Percentiles rank a stretch among this genome's conserved stretches.
Conservation (phyloP, 2,797 vertebrate species). For the Urosaurus nigricauda region DNA sequence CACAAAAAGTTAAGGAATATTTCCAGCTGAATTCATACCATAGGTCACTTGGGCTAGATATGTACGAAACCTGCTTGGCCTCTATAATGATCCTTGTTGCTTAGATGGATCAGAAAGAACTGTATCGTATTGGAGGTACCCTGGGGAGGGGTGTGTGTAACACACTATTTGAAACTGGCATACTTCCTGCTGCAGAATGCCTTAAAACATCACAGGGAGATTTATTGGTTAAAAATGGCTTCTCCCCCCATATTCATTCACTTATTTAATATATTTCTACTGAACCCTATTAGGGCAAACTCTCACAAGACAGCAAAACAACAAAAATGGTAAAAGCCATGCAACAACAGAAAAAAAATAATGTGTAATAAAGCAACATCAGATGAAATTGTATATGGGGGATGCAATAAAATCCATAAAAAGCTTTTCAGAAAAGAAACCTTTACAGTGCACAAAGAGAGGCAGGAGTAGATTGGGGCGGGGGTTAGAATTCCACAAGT, state of each 20-base stretch:
- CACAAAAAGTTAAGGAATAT: background rate
- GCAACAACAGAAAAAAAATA: background rate
- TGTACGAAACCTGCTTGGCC: background rate
- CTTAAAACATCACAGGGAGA: background rate
- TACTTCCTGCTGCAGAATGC: background rate
- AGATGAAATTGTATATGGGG: background rate
- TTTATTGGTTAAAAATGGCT: background rate
- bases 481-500: background rate
- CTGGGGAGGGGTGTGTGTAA: background rate
- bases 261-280: slow-evolving; percentile 2
- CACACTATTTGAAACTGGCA: background rate
- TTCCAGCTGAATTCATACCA: background rate
- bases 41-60: background rate
- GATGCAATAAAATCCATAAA: background rate
- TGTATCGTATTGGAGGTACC: background rate
- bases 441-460: background rate
- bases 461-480: background rate
- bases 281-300: background rate
- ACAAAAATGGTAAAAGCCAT: background rate
- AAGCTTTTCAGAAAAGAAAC: background rate
- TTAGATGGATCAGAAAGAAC: background rate
- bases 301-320: background rate
- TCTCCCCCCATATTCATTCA: background rate
- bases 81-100: background rate
- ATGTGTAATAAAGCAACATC: background rate